Evolutionary conservation across 2,888 invertebrate species (phyloP).

Genomic region (Brenthis daphne): DNA sequence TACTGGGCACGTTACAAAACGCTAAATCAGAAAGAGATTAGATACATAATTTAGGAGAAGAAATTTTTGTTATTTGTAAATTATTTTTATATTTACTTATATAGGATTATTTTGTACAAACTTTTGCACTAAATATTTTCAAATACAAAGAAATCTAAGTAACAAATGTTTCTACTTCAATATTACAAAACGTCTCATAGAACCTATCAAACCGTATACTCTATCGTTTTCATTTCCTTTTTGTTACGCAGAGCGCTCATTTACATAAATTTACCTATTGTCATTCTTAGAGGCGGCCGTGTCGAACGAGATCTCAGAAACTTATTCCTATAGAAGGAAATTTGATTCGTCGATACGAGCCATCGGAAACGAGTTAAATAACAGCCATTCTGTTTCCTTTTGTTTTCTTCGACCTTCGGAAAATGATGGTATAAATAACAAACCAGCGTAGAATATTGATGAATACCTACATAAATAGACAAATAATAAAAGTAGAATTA

Average conservation of each 20-base stretch:
- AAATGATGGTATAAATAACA: slow-evolving; percentile 66
- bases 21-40: too few species aligned
- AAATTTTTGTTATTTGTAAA: too few species aligned
- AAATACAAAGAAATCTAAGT: slow-evolving; percentile 39
- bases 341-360: slow-evolving; percentile 74
- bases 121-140: neutral
- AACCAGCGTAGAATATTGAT: slow-evolving; percentile 70
- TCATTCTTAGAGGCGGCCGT: slow-evolving; percentile 63
- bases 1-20: too few species aligned
- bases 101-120: slow-evolving; percentile 47
- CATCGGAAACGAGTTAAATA: slow-evolving; percentile 81
- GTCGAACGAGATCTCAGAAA: slow-evolving; percentile 59
- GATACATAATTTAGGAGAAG: too few species aligned
- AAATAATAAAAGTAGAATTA: too few species aligned
- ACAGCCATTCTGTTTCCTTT: slow-evolving; percentile 68
- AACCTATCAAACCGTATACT: slow-evolving; percentile 65
- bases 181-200: slow-evolving; percentile 17
- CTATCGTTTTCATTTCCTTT: slow-evolving; percentile 72
- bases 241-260: slow-evolving; percentile 74
- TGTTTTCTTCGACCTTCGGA: slow-evolving; percentile 57
- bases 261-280: slow-evolving; percentile 81
- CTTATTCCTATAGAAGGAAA: slow-evolving; percentile 62
- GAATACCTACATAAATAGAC: slow-evolving; percentile 37
- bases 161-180: slow-evolving; percentile 40
- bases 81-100: neutral